Percentiles rank a stretch among this genome's conserved stretches.
Evolutionary conservation across 2,888 invertebrate species (phyloP).

Genomic region (Chalcosyrphus nemorum): DNA sequence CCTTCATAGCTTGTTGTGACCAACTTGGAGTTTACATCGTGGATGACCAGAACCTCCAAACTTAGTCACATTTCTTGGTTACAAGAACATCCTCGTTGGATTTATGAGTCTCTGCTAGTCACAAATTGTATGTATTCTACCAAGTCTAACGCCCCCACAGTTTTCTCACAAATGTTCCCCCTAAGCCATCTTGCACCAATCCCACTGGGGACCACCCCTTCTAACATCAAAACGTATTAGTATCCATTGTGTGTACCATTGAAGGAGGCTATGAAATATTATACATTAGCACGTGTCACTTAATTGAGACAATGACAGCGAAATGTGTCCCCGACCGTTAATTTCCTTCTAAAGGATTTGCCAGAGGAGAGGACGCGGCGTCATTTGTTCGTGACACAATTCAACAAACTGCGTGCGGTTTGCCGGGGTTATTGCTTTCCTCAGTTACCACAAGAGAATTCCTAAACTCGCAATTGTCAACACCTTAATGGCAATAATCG

Average conservation of each 20-base stretch:
- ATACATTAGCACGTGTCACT: constrained; percentile 16
- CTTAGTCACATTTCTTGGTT: too few species aligned
- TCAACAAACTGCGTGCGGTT: not conserved
- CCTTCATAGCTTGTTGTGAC: too few species aligned
- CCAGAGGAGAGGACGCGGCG: not conserved
- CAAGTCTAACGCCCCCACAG: too few species aligned
- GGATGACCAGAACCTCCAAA: too few species aligned
- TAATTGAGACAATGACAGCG: constrained; percentile 24
- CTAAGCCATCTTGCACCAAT: not conserved
- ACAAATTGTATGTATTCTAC: too few species aligned
- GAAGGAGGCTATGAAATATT: not conserved
- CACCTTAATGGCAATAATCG: constrained; percentile 31
- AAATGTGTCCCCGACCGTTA: constrained; percentile 36
- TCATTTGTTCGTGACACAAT: not conserved
- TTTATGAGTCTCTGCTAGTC: too few species aligned
- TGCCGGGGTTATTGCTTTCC: constrained; percentile 10
- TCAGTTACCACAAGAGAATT: constrained; percentile 3
- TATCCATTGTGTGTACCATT: not conserved
- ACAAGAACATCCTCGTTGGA: too few species aligned
- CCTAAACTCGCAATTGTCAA: constrained; percentile 34
- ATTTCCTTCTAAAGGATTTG: not conserved
- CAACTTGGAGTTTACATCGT: too few species aligned
- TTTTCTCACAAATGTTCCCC: too few species aligned
- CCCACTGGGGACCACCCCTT: not conserved
- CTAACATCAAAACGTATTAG: constrained; percentile 9